Conservation (phyloP, 2,888 invertebrate species). For the Ernsta delagoae region DNA sequence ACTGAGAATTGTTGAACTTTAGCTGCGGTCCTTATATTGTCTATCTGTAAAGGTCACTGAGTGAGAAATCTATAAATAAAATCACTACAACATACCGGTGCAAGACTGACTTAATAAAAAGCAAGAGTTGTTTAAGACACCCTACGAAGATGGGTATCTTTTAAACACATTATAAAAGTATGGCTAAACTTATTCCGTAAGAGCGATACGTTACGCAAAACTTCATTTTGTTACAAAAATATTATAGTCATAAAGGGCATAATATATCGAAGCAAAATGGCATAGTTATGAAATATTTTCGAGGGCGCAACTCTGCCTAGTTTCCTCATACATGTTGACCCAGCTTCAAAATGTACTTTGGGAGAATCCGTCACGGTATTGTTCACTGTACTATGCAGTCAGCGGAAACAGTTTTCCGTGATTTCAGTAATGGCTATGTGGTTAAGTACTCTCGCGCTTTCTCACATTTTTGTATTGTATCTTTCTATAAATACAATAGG, state of each 20-base stretch:
- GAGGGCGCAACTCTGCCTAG: conserved; percentile 10
- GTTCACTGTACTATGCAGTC: neutral
- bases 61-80: too few relatives aligned
- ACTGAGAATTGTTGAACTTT: neutral
- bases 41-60: neutral
- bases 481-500: too few relatives aligned
- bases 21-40: neutral
- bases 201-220: conserved; percentile 3
- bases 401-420: conserved; percentile 10
- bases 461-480: neutral
- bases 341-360: conserved; percentile 13
- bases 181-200: neutral
- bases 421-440: neutral
- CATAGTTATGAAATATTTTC: conserved; percentile 20
- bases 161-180: neutral
- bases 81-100: too few relatives aligned
- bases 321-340: conserved; percentile 23
- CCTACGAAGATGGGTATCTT: neutral
- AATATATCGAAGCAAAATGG: conserved; percentile 1
- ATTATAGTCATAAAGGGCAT: conserved; percentile 15
- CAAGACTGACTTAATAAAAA: too few relatives aligned
- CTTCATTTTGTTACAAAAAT: conserved; percentile 8
- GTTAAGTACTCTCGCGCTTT: neutral
- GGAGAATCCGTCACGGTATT: conserved; percentile 6
- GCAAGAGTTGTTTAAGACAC: neutral